These are phyloP conservation scores for Drosophila pectinifera DNA, from an alignment of 1,140 invertebrate genomes.

Conservation along the genomic window DNA sequence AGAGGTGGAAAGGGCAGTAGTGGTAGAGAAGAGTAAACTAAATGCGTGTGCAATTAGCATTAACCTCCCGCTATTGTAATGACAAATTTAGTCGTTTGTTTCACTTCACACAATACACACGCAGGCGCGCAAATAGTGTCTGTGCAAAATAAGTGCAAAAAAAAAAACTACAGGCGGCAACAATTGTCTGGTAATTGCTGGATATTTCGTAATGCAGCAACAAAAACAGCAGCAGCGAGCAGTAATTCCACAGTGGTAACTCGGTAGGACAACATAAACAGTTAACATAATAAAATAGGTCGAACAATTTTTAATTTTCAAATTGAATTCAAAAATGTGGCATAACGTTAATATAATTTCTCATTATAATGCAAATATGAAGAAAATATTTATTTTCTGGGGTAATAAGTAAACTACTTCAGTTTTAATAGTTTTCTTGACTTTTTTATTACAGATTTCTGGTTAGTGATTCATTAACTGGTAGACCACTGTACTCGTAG, in stretches of 20 bases:
- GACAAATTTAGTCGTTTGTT: slow-evolving; percentile 1
- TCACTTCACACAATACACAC: slow-evolving; percentile 4
- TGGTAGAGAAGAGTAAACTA: slow-evolving; percentile 24
- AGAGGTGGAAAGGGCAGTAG: slow-evolving; percentile 3
- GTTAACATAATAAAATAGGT: too few relatives aligned
- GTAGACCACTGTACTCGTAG: slow-evolving; percentile 34
- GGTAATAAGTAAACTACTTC: too few relatives aligned
- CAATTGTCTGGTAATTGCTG: slow-evolving; percentile 73
- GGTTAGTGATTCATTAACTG: not conserved
- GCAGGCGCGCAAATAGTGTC: slow-evolving; percentile 13
- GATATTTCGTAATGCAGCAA: slow-evolving; percentile 69
- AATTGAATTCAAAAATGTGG: too few relatives aligned
- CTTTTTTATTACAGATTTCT: too few relatives aligned
- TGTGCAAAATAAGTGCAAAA: slow-evolving; percentile 46
- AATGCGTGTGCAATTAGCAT: slow-evolving; percentile 77
- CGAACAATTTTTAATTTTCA: too few relatives aligned
- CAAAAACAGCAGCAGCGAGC: slow-evolving; percentile 40
- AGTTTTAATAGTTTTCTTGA: too few relatives aligned
- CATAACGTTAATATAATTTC: too few relatives aligned
- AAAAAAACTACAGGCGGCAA: slow-evolving; percentile 25
- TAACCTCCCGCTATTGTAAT: slow-evolving; percentile 53
- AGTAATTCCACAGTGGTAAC: slow-evolving; percentile 29
- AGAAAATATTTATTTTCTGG: too few relatives aligned
- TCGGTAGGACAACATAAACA: not conserved
- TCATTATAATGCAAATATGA: too few relatives aligned